Conservation (phyloP, 2,113 vertebrate species). For the Macquaria australasica region DNA sequence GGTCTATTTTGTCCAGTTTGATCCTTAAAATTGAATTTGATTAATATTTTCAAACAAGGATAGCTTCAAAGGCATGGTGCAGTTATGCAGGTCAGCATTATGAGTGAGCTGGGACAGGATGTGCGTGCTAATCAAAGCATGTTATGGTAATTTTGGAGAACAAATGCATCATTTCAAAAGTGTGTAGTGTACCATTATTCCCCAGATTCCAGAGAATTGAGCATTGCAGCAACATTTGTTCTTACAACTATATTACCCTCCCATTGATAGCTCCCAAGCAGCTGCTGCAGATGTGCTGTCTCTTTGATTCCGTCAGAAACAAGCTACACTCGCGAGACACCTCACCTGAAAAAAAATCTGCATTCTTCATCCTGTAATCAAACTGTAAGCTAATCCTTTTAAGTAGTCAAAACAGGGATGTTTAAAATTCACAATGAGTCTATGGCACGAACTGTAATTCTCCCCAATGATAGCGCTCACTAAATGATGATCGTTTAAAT, state of each 20-base stretch:
- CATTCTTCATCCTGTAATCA: conserved; percentile 1
- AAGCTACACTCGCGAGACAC: background rate
- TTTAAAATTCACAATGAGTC: conserved; percentile 56
- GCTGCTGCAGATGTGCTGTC: conserved; percentile 50
- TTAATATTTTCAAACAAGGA: conserved; percentile 58
- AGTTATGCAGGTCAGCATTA: conserved; percentile 52
- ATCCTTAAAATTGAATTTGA: conserved; percentile 59
- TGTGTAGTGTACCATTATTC: conserved; percentile 33
- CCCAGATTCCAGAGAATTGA: conserved; percentile 40
- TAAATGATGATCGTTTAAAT: conserved; percentile 32
- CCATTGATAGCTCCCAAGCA: conserved; percentile 57
- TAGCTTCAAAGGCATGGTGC: conserved; percentile 60
- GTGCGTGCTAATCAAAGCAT: conserved; percentile 60
- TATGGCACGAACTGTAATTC: conserved; percentile 26
- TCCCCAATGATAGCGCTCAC: background rate
- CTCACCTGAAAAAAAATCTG: background rate
- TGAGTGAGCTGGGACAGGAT: conserved; percentile 30
- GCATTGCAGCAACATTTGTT: conserved; percentile 59
- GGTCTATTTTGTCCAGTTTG: conserved; percentile 51
- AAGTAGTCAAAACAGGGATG: conserved; percentile 13
- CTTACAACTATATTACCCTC: conserved; percentile 47
- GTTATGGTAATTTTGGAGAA: conserved; percentile 48
- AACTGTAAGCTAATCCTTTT: background rate
- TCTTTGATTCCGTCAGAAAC: conserved; percentile 41
- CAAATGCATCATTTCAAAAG: conserved; percentile 55